Conservation (phyloP, 2,113 vertebrate species). For the Ptilonorhynchus violaceus region DNA sequence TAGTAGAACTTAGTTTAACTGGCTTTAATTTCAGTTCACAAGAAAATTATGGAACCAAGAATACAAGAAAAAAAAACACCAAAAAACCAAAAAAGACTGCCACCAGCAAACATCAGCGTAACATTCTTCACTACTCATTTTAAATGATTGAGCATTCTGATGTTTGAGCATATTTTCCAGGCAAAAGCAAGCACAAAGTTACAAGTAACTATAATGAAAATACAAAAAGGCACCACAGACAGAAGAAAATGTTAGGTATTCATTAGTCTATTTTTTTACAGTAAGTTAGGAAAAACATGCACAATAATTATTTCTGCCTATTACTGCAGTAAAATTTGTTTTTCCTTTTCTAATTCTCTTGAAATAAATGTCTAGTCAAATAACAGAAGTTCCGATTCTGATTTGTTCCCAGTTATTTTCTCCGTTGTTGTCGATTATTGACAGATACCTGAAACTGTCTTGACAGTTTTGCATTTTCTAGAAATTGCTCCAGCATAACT, state of each 20-base stretch:
- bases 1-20: not conserved
- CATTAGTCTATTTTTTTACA: not conserved
- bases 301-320: not conserved
- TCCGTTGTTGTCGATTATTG: not conserved
- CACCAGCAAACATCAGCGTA: not conserved
- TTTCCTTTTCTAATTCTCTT: not conserved
- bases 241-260: not conserved
- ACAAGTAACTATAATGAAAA: not conserved
- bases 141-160: not conserved
- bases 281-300: not conserved
- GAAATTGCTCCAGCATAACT: not conserved
- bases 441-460: not conserved
- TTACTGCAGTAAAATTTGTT: not conserved
- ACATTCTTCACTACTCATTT: not conserved
- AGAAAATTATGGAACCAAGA: not conserved
- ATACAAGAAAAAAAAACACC: not conserved
- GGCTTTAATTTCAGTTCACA: not conserved
- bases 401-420: not conserved
- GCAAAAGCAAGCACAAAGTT: not conserved
- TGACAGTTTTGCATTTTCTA: not conserved
- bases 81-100: not conserved
- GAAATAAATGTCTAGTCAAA: not conserved
- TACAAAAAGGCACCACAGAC: not conserved
- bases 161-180: not conserved
- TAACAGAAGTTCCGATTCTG: not conserved